Conservation (phyloP, 1,140 invertebrate species). For the Meloidogyne exigua region DNA sequence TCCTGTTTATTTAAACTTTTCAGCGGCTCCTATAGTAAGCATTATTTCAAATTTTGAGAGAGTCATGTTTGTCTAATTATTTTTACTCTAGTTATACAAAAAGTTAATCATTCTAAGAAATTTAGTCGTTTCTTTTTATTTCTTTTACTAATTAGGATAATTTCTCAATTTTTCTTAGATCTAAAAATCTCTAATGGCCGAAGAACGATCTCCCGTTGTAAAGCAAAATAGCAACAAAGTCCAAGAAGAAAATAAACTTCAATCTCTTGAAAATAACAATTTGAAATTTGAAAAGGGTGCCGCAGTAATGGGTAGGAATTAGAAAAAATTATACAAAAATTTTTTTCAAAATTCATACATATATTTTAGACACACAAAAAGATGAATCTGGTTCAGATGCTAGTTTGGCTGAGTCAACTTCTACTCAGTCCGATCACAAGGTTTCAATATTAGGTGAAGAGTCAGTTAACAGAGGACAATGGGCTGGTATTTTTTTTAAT, state of each 20-base stretch:
- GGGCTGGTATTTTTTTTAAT: slow-evolving; percentile 42
- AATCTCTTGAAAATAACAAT: not conserved
- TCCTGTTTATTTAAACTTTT: too few relatives aligned
- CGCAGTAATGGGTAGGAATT: too few relatives aligned
- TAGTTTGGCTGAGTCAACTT: slow-evolving; percentile 17
- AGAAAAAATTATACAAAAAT: too few relatives aligned
- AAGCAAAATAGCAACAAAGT: not conserved
- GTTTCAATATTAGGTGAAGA: slow-evolving; percentile 49
- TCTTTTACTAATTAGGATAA: too few relatives aligned
- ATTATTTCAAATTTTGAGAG: too few relatives aligned
- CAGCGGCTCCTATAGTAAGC: too few relatives aligned
- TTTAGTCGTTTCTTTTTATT: too few relatives aligned
- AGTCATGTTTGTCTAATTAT: too few relatives aligned
- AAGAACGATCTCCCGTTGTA: not conserved
- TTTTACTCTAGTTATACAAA: too few relatives aligned
- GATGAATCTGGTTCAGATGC: not conserved
- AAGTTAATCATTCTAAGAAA: too few relatives aligned
- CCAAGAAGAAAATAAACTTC: not conserved
- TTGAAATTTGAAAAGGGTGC: not conserved
- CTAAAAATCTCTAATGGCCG: not conserved
- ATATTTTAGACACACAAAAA: not conserved
- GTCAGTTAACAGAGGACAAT: slow-evolving; percentile 57
- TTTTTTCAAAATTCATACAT: too few relatives aligned
- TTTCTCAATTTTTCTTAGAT: too few relatives aligned
- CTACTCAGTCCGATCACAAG: slow-evolving; percentile 41